These are phyloP conservation scores for Melanotaenia trifasciata DNA, from an alignment of 2,797 vertebrate genomes.

Conservation along the genomic window DNA sequence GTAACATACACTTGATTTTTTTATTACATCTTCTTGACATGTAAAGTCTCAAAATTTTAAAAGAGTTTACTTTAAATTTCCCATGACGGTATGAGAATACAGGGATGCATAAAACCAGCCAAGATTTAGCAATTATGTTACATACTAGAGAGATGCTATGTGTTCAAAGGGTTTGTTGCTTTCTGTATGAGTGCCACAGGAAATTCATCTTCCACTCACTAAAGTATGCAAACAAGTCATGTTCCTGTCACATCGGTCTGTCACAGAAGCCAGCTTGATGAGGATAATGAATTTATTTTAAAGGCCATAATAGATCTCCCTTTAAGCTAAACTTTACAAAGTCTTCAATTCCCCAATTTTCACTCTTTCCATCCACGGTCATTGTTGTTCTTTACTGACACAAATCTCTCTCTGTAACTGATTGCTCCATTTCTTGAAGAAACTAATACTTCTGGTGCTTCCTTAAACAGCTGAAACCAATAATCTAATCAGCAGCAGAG, in stretches of 20 bases:
- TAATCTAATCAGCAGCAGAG: constrained; percentile 66
- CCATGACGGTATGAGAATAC: too few relatives aligned
- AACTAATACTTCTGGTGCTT: constrained; percentile 52
- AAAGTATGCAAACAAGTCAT: not conserved
- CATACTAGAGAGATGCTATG: not conserved
- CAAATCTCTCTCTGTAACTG: constrained; percentile 44
- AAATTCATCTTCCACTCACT: not conserved
- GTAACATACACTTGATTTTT: not conserved
- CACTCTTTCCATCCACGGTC: constrained; percentile 21
- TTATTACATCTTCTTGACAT: not conserved
- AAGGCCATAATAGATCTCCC: not conserved
- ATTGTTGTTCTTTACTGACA: constrained; percentile 45
- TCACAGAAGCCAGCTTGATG: not conserved
- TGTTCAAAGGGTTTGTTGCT: not conserved
- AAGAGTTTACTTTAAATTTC: too few relatives aligned
- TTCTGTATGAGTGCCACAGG: not conserved
- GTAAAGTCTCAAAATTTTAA: too few relatives aligned
- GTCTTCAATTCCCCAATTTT: constrained; percentile 19
- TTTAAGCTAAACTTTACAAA: constrained; percentile 10
- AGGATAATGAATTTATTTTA: not conserved
- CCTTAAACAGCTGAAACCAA: constrained; percentile 72
- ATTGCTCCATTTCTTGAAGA: constrained; percentile 37
- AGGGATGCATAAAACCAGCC: too few relatives aligned
- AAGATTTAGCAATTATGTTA: too few relatives aligned
- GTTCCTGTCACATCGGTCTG: not conserved